These are phyloP conservation scores for Sylvia atricapilla DNA, from an alignment of 2,113 vertebrate genomes.

Conservation along the genomic window DNA sequence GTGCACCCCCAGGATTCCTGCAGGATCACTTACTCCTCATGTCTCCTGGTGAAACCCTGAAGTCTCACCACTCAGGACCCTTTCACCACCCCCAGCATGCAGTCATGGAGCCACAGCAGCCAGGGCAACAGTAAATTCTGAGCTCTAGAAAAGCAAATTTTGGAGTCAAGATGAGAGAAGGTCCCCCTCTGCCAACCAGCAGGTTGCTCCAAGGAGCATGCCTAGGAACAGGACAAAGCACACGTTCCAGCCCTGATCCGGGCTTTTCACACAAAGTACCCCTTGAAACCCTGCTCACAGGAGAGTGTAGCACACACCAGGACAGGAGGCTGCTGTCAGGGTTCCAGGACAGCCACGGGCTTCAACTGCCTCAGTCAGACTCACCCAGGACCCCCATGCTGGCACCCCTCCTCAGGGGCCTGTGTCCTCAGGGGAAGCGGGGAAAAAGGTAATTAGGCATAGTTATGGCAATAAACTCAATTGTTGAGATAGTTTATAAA, in stretches of 20 bases:
- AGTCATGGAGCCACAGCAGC: not conserved
- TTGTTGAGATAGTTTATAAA: not conserved
- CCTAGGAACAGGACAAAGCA: not conserved
- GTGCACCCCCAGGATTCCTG: not conserved
- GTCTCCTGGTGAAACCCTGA: not conserved
- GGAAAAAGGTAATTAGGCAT: not conserved
- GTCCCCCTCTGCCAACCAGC: too few relatives aligned
- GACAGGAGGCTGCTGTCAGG: not conserved
- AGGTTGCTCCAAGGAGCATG: accelerated
- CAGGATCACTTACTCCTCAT: not conserved
- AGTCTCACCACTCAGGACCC: not conserved
- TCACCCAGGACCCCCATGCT: not conserved
- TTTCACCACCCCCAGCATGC: not conserved
- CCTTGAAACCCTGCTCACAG: accelerated
- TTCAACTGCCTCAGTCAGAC: not conserved
- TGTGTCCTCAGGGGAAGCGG: accelerated
- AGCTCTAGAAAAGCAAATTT: not conserved
- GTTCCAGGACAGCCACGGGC: not conserved
- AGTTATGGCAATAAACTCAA: not conserved
- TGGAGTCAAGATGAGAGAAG: not conserved
- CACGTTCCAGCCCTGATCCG: not conserved
- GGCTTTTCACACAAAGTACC: not conserved
- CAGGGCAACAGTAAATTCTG: not conserved
- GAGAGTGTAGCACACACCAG: accelerated
- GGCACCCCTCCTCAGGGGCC: not conserved